These are phyloP conservation scores for Nemurella pictetii DNA, from an alignment of 2,888 invertebrate species.

Conservation along the genomic window DNA sequence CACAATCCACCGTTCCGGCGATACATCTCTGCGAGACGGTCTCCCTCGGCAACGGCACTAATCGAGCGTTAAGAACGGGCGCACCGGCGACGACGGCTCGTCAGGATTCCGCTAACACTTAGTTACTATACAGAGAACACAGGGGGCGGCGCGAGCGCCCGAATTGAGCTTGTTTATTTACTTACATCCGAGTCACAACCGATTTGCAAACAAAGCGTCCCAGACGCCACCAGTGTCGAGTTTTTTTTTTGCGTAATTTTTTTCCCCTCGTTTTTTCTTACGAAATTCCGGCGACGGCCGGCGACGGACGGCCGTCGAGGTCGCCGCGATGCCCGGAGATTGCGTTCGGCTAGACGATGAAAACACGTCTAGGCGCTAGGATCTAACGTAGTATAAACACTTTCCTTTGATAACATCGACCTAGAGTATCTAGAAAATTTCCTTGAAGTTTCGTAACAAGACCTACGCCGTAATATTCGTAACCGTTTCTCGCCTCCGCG, in stretches of 20 bases:
- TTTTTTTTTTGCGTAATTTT: background rate
- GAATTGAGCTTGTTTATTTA: background rate
- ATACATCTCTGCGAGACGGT: no score
- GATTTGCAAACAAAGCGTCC: background rate
- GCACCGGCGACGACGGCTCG: background rate
- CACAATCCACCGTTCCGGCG: no score
- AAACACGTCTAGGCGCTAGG: background rate
- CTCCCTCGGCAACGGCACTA: no score
- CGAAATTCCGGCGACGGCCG: background rate
- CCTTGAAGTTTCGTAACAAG: background rate
- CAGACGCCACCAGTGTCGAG: no score
- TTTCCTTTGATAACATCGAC: background rate
- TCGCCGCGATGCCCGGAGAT: no score
- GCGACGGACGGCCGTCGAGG: background rate
- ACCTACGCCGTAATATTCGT: no score
- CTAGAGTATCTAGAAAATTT: background rate
- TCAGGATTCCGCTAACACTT: background rate
- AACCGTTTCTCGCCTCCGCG: background rate
- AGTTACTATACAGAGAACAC: background rate
- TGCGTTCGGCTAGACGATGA: background rate
- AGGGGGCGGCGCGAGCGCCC: background rate
- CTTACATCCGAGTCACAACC: background rate
- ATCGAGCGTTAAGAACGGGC: no score
- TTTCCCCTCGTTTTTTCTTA: background rate
- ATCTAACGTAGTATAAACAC: background rate